Base-by-base conservation (phyloP, 2,113 vertebrate species). In the Neopipo cinnamomea region DNA sequence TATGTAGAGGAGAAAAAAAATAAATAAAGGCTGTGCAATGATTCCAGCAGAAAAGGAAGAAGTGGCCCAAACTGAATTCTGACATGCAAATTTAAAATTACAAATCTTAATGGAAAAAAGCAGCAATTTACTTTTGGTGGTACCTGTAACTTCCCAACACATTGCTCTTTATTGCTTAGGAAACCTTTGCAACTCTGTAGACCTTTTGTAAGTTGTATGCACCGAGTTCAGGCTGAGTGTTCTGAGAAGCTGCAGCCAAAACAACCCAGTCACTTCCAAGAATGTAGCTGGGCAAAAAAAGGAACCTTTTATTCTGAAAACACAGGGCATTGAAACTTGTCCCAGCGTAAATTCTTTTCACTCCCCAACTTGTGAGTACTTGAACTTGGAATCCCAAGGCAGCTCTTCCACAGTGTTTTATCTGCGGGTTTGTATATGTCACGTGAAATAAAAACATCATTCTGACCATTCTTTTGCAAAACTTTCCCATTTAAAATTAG, bases 171-270 rank as follows among this genome's bases (percentile, higher is more conserved):
- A 89, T 42, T 82, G 74, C 94, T 95, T 76, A 85, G 84, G 85
- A 92, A 94, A 89, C 70, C 20, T 82, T 86, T 75, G 49, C 0
- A 1, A 62, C 42, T 90, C 79, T 78, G 65, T n/a, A 50, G 68
- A 37, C 28, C 56, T 93, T 95, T 92, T 94, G 68, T 91, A 67
- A 87, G 76, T 24, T 93, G 82, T 71, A 75, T 84, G 79, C 70
- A 44, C 61, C 0, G 8, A 93, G 78, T 83, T 90, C 89, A 93
- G 79, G 50, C 85, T 81, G 72, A 91, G 39, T 86, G 77, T 86
- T 96, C 79, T 74, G 79, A 96, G 65, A 15, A 90, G 58, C 56
- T 84, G 72, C 72, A 95, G 95, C 93, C 95, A 96, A 96, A 97
- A 96, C 88, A 96, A 86, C 85, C 28, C 65, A 4, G 63, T 67